A percentile compares a stretch with the other conserved stretches of the same genome.
Evolutionary conservation across 2,888 invertebrate genomes (phyloP).

Genomic region (Epinotia nisella): DNA sequence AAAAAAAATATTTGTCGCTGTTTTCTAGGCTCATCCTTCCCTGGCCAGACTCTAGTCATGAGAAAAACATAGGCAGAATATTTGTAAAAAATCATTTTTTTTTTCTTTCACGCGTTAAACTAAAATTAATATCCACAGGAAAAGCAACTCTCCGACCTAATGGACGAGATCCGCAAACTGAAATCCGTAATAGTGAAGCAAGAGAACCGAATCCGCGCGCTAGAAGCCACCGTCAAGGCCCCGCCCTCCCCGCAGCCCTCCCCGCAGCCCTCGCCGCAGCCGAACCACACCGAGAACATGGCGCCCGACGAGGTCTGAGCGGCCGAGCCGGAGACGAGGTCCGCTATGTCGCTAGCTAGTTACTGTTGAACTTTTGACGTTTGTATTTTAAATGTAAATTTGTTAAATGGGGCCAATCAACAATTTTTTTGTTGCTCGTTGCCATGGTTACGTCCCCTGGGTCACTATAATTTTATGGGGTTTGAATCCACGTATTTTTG

Average conservation of each 20-base stretch:
- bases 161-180: constrained; percentile 95
- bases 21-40: no score
- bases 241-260: constrained; percentile 58
- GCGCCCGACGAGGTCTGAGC: constrained; percentile 86
- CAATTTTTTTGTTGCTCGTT: no score
- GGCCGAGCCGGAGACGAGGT: background rate
- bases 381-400: background rate
- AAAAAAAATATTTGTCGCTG: no score
- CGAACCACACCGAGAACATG: constrained; percentile 67
- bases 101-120: no score
- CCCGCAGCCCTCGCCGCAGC: constrained; percentile 59
- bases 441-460: no score
- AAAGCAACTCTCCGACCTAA: constrained; percentile 92
- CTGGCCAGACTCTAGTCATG: no score
- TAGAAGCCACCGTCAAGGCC: constrained; percentile 86
- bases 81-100: no score
- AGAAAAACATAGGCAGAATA: no score
- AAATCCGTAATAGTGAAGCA: constrained; percentile 98
- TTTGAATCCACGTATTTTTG: no score
- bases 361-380: background rate
- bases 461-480: no score
- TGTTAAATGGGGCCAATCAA: background rate
- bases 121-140: constrained; percentile 77
- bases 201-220: constrained; percentile 92
- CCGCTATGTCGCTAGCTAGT: constrained; percentile 19